Evolutionary conservation across 1,140 invertebrate species (phyloP).

Genomic region (Drosophila truncata): DNA sequence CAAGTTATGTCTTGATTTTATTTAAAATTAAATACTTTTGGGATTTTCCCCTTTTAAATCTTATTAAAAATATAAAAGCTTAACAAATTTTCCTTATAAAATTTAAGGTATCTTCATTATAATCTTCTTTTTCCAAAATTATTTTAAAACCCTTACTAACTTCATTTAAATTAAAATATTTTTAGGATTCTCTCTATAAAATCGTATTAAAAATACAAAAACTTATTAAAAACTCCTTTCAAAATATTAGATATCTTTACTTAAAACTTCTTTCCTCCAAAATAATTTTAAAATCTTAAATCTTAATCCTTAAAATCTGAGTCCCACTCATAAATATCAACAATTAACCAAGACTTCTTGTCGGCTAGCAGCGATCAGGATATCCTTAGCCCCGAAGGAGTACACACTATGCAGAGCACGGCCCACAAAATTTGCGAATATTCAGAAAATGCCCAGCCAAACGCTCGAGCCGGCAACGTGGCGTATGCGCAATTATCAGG

Average conservation of each 20-base stretch:
- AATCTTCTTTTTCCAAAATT: neutral
- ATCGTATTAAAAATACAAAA: no score
- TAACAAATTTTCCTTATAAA: no score
- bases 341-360: slow-evolving; percentile 14
- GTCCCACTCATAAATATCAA: slow-evolving; percentile 6
- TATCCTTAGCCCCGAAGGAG: slow-evolving; percentile 7
- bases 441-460: slow-evolving; percentile 32
- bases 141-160: no score
- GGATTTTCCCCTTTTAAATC: no score
- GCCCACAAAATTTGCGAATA: slow-evolving; percentile 16
- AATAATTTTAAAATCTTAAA: no score
- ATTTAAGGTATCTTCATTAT: no score
- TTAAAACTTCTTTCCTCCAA: neutral
- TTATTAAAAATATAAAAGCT: no score
- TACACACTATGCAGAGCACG: neutral
- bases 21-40: neutral
- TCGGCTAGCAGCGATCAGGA: slow-evolving; percentile 15
- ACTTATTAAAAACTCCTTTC: no score
- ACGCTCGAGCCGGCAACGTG: slow-evolving; percentile 12
- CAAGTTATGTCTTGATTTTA: neutral
- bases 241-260: no score
- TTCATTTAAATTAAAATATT: neutral
- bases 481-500: slow-evolving; percentile 56
- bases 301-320: neutral
- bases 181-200: no score